phyloP scores from a whole-genome alignment of 2,797 vertebrate genomes.

The Pseudomugil tenellus region DNA sequence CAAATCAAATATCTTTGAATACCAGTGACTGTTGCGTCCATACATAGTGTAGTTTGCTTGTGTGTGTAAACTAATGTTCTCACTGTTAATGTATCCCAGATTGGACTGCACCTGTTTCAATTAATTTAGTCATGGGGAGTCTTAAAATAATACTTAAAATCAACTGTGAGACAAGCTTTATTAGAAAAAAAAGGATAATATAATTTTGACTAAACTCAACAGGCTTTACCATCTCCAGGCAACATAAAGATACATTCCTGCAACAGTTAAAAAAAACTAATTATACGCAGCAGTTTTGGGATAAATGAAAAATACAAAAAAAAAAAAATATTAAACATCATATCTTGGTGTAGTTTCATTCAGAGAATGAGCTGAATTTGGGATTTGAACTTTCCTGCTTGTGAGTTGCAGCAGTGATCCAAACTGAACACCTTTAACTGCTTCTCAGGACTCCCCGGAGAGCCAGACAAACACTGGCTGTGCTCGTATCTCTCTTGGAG shows the following conservation, averaged over 20 bases:
- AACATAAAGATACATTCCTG: too few species aligned
- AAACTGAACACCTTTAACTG: background rate
- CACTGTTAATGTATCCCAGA: background rate
- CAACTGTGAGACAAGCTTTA: too few species aligned
- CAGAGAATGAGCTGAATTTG: background rate
- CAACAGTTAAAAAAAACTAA: background rate
- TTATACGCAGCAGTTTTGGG: too few species aligned
- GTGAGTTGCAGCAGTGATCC: background rate
- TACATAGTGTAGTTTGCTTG: slow-evolving; percentile 5
- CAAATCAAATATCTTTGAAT: slow-evolving; percentile 11
- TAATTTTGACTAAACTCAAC: too few species aligned
- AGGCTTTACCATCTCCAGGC: too few species aligned
- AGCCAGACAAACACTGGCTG: background rate
- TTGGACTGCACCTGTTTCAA: background rate
- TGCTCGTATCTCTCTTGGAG: background rate
- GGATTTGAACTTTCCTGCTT: background rate
- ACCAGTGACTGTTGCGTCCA: background rate
- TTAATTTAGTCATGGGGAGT: too few species aligned
- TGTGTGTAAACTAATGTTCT: slow-evolving; percentile 10
- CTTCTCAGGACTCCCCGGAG: background rate
- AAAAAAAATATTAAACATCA: background rate
- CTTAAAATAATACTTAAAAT: too few species aligned
- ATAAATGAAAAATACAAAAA: background rate
- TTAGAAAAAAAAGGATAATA: too few species aligned
- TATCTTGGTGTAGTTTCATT: background rate